Evolutionary conservation across 2,113 vertebrate genomes (phyloP).

Genomic region (Vireo altiloquus): DNA sequence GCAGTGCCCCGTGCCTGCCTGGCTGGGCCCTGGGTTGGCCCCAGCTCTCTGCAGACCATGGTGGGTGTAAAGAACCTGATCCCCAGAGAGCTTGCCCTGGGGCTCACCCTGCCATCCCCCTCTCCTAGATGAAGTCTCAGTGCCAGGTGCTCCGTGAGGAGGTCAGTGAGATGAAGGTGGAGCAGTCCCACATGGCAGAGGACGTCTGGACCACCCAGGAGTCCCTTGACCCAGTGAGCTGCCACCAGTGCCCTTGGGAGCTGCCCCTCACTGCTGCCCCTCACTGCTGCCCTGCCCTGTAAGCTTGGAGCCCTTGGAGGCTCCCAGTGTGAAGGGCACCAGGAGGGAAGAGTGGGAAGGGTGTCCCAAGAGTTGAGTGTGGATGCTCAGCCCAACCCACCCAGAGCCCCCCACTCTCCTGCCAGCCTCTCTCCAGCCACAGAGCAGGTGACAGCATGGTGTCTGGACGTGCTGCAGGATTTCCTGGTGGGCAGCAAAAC

Average conservation of each 20-base stretch:
- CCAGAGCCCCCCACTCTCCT: not conserved
- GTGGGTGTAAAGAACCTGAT: not conserved
- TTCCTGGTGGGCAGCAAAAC: not conserved
- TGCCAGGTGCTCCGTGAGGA: not conserved
- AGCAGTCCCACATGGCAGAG: not conserved
- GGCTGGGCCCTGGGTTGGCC: not conserved
- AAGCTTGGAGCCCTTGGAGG: not conserved
- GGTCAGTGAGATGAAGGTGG: accelerated
- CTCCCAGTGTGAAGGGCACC: not conserved
- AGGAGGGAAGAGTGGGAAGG: not conserved
- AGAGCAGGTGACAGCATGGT: not conserved
- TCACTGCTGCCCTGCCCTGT: not conserved
- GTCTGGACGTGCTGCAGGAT: not conserved
- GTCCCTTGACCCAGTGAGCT: not conserved
- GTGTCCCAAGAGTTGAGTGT: not conserved
- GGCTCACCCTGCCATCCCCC: not conserved
- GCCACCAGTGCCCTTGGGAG: not conserved
- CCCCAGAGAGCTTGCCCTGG: not conserved
- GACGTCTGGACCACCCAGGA: not conserved
- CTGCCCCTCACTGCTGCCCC: not conserved
- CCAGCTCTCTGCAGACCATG: not conserved
- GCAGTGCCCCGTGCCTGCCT: too few species aligned
- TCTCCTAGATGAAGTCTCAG: not conserved
- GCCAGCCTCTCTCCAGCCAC: not conserved
- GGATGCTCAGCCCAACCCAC: not conserved